Evolutionary conservation across 2,797 vertebrate genomes (phyloP), one percentile per base, ranked within the genome.

Genomic region (Furcifer pardalis): DNA sequence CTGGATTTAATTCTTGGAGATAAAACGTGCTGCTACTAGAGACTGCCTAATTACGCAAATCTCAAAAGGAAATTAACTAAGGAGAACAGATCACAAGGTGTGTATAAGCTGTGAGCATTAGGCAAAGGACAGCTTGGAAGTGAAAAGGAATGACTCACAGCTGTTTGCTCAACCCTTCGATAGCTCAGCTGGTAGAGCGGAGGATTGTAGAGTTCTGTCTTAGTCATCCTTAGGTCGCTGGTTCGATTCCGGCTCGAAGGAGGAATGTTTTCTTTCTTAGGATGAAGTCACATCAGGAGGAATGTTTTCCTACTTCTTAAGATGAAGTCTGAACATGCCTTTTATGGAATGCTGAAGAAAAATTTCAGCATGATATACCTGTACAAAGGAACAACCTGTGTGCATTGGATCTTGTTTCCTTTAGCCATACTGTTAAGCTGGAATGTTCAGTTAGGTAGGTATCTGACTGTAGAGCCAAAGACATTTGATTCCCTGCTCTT

Each of bases 241-340:
- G 65, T 86, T 86, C 73, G 74, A 86, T 60, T 86, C 73, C 65
- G 79, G 79, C 73, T 86, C 73, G 83, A 84, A 84, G 83, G 76
- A 79, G 27, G n/a, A 37, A 85, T 79, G 7, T 80, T 85, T 66
- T 80, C 12, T 35, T 85, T 66, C 77, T 74, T 10, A 10, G 19
- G n/a, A 79, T 9, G 66, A 35, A 49, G 46, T 49, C 46, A 8
- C 7, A 49, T 12, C 13, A 84, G 83, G 75, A 78, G 25, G 30
- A 35, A 84, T 79, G 4, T 79, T 84, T 65, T 79, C 10, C 42
- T 84, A 62, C n/a, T 49, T 49, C 77, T 74, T 7, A 5, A 42
- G n/a, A n/a, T 30, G 44, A 82, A 73, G 69, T 44, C 12, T 73
- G 56, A 44, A 27, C 37, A 32, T 21, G 27, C 23, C 21, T 62